Evolutionary conservation across 2,888 invertebrate genomes (phyloP), one percentile per base, ranked within the genome.

Genomic region (Odontomyia ornata): DNA sequence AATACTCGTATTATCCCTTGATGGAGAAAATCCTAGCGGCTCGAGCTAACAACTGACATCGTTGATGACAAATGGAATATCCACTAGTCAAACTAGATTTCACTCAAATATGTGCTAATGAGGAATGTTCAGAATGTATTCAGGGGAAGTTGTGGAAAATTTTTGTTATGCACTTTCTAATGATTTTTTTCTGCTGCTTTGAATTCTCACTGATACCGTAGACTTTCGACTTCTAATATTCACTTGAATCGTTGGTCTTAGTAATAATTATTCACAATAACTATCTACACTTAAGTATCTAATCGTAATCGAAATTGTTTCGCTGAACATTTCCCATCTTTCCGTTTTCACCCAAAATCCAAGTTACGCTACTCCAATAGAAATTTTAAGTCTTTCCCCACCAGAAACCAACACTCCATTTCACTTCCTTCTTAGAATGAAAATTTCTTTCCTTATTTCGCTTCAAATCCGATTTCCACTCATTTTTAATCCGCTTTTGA

Each of bases 121-220:
- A 43, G 60, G 23, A 46, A 43, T 1, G 15, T 73, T 23, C 46
- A 46, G 46, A 69, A 21, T 69, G 69, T 69, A 47, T 28, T 57
- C n/a, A 73, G 73, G 73, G 73, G 73, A 73, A 73, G 36, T 60
- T 73, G 47, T 69, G 57, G 60, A 73, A 71, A 71, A 71, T 25
- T 73, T 73, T 73, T 73, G 60, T 36, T 73, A 73, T 73, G 73
- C 73, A 73, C 73, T 73, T 73, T 60, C 52, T 73, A 73, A 73
- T 73, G 73, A 57, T 73, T 73, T 73, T 73, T 72, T 56, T 43
- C 47, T 25, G 7, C 36, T 36, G 3, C 3, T 36, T 36, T 9
- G 5, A 36, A 36, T 36, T 36, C 36, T 36, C 36, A 64, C 64
- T 64, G 30, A 18, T 36, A 18, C 65, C 36, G 65, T 36, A 65